Percentiles rank a stretch among this genome's conserved stretches.
phyloP scores from a whole-genome alignment of 2,113 vertebrate species.

The Pandion haliaetus region DNA sequence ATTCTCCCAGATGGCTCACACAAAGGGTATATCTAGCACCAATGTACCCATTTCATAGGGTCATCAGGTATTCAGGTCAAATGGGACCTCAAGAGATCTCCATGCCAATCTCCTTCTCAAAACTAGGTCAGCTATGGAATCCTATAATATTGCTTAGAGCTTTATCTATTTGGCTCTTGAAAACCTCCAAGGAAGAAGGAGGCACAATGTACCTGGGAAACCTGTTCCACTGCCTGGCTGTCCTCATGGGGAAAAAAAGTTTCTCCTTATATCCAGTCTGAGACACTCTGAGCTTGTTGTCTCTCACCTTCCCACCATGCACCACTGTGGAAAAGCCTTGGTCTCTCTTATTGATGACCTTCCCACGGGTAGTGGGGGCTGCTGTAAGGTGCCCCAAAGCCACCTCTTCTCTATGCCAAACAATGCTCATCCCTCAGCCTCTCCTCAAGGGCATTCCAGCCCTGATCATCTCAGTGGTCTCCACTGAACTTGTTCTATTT shows the following conservation, averaged over 20 bases:
- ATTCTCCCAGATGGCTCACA: not conserved
- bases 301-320: not conserved
- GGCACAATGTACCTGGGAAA: not conserved
- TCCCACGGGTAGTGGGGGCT: not conserved
- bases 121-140: not conserved
- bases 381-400: not conserved
- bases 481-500: not conserved
- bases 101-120: not conserved
- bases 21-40: not conserved
- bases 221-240: not conserved
- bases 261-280: not conserved
- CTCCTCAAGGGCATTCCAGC: not conserved
- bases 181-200: not conserved
- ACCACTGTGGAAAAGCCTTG: not conserved
- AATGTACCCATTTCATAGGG: rapidly evolving
- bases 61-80: not conserved
- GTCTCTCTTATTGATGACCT: not conserved
- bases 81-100: not conserved
- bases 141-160: not conserved
- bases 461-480: not conserved
- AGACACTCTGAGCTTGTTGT: not conserved
- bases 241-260: not conserved
- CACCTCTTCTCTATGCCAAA: not conserved
- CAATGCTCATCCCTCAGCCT: not conserved
- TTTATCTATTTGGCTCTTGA: not conserved